Percentiles rank a stretch among this genome's conserved stretches.
These are phyloP conservation scores for Dynastes tityus DNA, from an alignment of 2,888 invertebrate species.

Conservation along the genomic window DNA sequence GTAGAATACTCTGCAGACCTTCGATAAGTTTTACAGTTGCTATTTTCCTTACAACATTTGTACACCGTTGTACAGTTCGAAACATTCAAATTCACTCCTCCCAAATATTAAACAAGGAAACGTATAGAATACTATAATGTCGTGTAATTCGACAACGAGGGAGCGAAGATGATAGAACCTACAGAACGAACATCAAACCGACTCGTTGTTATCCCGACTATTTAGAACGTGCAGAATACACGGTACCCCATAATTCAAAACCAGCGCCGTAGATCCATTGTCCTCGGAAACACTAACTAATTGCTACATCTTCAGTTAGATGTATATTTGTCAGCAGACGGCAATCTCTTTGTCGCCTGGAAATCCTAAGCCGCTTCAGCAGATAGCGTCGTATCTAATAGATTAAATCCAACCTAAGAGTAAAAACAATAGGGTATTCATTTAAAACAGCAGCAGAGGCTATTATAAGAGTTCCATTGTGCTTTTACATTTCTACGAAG, in stretches of 20 bases:
- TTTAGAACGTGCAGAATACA: slow-evolving; percentile 18
- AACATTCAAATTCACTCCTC: no score
- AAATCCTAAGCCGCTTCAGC: slow-evolving; percentile 9
- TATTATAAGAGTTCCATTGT: background rate
- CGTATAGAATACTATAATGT: no score
- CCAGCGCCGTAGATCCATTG: slow-evolving; percentile 22
- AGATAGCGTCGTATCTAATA: slow-evolving; percentile 12
- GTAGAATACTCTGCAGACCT: background rate
- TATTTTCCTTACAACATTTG: no score
- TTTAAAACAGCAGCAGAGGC: slow-evolving; percentile 1
- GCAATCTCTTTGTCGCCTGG: slow-evolving; percentile 19
- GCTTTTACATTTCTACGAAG: background rate
- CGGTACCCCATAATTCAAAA: slow-evolving; percentile 24
- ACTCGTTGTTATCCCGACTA: slow-evolving; percentile 10
- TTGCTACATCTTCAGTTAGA: slow-evolving; percentile 32
- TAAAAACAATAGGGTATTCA: slow-evolving; percentile 15
- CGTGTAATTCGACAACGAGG: background rate
- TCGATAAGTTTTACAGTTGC: no score
- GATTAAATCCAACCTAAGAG: slow-evolving; percentile 12
- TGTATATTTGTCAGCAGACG: slow-evolving; percentile 26
- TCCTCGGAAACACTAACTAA: slow-evolving; percentile 24
- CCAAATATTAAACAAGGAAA: no score
- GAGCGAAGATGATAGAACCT: background rate
- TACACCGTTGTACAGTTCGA: no score
- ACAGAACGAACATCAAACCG: slow-evolving; percentile 12